Base-by-base conservation (phyloP, 1,140 invertebrate species). In the Callitettix versicolor region DNA sequence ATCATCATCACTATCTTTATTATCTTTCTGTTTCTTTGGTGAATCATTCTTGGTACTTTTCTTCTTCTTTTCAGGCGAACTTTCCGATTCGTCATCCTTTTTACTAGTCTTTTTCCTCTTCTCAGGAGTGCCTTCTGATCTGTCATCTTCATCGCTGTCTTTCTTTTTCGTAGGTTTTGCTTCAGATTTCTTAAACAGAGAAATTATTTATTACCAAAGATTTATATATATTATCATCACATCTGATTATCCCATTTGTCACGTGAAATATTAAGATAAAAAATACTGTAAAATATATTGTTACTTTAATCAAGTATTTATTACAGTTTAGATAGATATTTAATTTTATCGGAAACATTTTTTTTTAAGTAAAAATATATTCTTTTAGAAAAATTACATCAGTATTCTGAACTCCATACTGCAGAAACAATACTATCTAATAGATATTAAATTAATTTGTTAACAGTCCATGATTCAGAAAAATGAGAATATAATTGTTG, bases 1-100 rank as follows among this genome's bases (percentile, higher is more conserved):
- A 14, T 64, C 67, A 51, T 73, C 72, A 18, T 64, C 66, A 24
- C 70, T 69, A 20, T 67, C 64, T 21, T 64, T 62, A 43, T 64
- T 67, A 54, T 59, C 64, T 56, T n/a, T 63, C 60, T 55, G 59
- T 57, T 42, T 46, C 50, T 44, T 47, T 58, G 50, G 41, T 43
- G 21, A 26, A 3, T 42, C 34, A 53, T 57, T 44, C 53, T 48
- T 36, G n/a, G 50, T 18, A 46, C 38, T 42, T 60, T 55, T 40
- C 61, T 63, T 22, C 60, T 30, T 52, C 36, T 41, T 53, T 15
- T 47, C 42, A 21, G 20, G 62, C 60, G 24, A 62, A 54, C 33
- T 58, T 41, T 46, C 65, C 65, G 6, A 58, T 52, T 65, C 64
- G 7, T 60, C 53, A 40, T 58, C 56, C 51, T 57, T 56, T 30